Conservation (phyloP, 2,888 invertebrate species). For the Drosophila flavopinicola region DNA sequence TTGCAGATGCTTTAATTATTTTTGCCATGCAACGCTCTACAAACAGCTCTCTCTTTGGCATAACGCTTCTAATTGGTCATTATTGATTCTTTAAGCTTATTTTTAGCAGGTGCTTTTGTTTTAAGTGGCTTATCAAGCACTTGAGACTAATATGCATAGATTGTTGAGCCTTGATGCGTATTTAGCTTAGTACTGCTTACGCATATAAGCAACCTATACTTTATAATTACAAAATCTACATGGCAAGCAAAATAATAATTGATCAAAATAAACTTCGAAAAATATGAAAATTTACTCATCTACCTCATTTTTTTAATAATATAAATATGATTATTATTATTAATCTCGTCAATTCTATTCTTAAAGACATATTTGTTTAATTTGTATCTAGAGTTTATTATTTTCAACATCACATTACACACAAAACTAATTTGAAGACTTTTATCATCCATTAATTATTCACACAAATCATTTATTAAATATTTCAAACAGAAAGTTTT, state of each 20-base stretch:
- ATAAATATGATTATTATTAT: too few species aligned
- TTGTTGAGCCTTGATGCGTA: constrained; percentile 4
- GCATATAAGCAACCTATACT: too few species aligned
- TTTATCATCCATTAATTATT: neutral
- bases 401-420: too few species aligned
- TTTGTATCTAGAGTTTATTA: too few species aligned
- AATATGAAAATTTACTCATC: too few species aligned
- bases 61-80: constrained; percentile 40
- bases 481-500: neutral
- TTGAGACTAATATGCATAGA: constrained; percentile 26
- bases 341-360: too few species aligned
- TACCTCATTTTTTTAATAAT: too few species aligned
- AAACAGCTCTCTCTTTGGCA: neutral
- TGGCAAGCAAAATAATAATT: too few species aligned
- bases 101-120: constrained; percentile 9
- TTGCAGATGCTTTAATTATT: constrained; percentile 49
- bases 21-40: constrained; percentile 38
- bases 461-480: constrained; percentile 4
- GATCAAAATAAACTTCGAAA: too few species aligned
- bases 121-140: constrained; percentile 37
- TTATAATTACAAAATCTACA: too few species aligned
- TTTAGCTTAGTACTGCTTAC: neutral
- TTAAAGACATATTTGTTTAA: too few species aligned
- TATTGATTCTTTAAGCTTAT: constrained; percentile 44
- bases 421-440: neutral